Percentiles rank a stretch among this genome's conserved stretches.
phyloP scores from a whole-genome alignment of 2,797 vertebrate species.

The Gymnodraco acuticeps region DNA sequence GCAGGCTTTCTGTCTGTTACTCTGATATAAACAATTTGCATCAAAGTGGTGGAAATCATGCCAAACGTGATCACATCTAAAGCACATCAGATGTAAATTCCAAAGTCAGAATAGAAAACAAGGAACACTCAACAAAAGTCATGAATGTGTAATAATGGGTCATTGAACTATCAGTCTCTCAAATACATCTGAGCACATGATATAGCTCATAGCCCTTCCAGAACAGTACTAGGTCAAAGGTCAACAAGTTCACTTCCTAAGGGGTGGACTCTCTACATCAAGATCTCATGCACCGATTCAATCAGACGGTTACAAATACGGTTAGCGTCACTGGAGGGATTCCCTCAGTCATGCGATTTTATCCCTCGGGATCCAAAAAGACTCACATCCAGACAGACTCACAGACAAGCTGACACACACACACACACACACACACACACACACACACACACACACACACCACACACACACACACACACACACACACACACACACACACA shows the following conservation, averaged over 20 bases:
- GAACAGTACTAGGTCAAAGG: slow-evolving; percentile 55
- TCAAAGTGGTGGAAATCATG: slow-evolving; percentile 53
- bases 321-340: slow-evolving; percentile 46
- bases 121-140: slow-evolving; percentile 12
- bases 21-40: slow-evolving; percentile 39
- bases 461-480: slow-evolving; percentile 20
- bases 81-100: slow-evolving; percentile 15
- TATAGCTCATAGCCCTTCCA: slow-evolving; percentile 11
- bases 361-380: slow-evolving; percentile 34
- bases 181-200: slow-evolving; percentile 15
- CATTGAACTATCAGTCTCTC: slow-evolving; percentile 20
- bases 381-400: slow-evolving; percentile 41
- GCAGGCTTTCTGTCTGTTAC: slow-evolving; percentile 40
- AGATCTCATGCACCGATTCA: slow-evolving; percentile 17
- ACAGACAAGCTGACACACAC: slow-evolving; percentile 19
- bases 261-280: slow-evolving; percentile 37
- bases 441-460: slow-evolving; percentile 19
- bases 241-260: slow-evolving; percentile 27
- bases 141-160: slow-evolving; percentile 11
- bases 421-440: slow-evolving; percentile 28
- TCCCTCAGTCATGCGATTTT: slow-evolving; percentile 36
- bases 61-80: slow-evolving; percentile 34
- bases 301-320: slow-evolving; percentile 50
- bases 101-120: slow-evolving; percentile 16
- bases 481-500: slow-evolving; percentile 32